Conservation (phyloP, 2,797 vertebrate species). For the Rhinichthys osculus region DNA sequence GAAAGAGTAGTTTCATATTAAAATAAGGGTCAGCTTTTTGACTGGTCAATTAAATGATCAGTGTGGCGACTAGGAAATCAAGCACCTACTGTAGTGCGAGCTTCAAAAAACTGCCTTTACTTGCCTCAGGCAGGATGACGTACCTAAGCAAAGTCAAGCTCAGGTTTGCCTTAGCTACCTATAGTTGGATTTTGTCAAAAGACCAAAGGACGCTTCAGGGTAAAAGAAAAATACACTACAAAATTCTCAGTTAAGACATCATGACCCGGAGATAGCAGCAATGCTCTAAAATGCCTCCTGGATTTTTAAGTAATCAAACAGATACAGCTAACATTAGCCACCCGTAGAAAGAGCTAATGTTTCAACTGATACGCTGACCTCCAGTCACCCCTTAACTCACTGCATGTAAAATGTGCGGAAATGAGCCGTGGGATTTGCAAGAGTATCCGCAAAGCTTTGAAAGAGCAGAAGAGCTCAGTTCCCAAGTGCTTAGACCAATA, state of each 20-base stretch:
- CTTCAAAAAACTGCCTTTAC: neutral
- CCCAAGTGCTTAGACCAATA: conserved; percentile 22
- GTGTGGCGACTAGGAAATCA: neutral
- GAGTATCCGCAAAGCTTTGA: conserved; percentile 22
- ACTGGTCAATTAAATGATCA: neutral
- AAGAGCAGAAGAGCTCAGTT: conserved; percentile 7
- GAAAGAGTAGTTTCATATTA: neutral
- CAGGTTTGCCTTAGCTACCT: neutral
- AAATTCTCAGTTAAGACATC: neutral
- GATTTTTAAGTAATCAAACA: neutral
- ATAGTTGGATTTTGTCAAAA: conserved; percentile 28
- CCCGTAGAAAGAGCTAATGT: neutral
- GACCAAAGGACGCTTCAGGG: conserved; percentile 12
- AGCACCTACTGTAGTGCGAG: neutral
- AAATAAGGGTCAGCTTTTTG: neutral
- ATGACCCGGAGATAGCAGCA: neutral
- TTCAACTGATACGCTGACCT: conserved; percentile 23
- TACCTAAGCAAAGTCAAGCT: conserved; percentile 23
- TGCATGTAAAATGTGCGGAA: conserved; percentile 4
- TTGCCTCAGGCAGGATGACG: neutral
- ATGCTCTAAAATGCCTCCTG: conserved; percentile 19
- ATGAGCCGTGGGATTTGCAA: neutral
- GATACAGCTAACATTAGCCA: conserved; percentile 18
- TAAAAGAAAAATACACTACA: neutral
- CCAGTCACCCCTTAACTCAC: neutral